These are phyloP conservation scores for Diprion similis DNA, from an alignment of 1,140 invertebrate species.

Conservation along the genomic window DNA sequence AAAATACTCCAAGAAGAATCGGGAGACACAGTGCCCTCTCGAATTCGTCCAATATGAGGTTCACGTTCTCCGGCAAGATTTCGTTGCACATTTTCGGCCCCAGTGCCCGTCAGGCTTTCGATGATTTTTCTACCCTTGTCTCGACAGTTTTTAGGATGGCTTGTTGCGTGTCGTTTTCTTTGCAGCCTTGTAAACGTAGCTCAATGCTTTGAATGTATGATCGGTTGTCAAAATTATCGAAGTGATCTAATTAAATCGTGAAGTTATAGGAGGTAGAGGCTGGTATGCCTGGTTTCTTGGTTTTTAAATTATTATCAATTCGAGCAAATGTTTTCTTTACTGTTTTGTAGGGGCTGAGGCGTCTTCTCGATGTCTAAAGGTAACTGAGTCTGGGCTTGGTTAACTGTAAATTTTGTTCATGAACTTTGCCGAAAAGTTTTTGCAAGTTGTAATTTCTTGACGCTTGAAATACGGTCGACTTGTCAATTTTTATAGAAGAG, in stretches of 20 bases:
- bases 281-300: too few relatives aligned
- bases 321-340: too few relatives aligned
- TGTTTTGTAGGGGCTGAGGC: too few relatives aligned
- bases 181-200: too few relatives aligned
- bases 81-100: not conserved
- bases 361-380: too few relatives aligned
- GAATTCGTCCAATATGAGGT: conserved; percentile 2
- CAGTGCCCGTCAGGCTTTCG: not conserved
- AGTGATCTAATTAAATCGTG: too few relatives aligned
- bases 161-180: too few relatives aligned
- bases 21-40: not conserved
- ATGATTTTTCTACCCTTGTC: not conserved
- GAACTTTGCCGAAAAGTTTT: not conserved
- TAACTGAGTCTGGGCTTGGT: too few relatives aligned
- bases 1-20: not conserved
- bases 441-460: not conserved
- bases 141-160: not conserved
- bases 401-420: not conserved
- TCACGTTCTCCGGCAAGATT: conserved; percentile 4
- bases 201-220: too few relatives aligned
- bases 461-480: not conserved
- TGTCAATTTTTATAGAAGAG: not conserved
- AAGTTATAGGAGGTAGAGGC: too few relatives aligned
- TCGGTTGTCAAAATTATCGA: too few relatives aligned
- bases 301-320: too few relatives aligned